phyloP scores from a whole-genome alignment of 2,888 invertebrate species.

The Dusona sp. region DNA sequence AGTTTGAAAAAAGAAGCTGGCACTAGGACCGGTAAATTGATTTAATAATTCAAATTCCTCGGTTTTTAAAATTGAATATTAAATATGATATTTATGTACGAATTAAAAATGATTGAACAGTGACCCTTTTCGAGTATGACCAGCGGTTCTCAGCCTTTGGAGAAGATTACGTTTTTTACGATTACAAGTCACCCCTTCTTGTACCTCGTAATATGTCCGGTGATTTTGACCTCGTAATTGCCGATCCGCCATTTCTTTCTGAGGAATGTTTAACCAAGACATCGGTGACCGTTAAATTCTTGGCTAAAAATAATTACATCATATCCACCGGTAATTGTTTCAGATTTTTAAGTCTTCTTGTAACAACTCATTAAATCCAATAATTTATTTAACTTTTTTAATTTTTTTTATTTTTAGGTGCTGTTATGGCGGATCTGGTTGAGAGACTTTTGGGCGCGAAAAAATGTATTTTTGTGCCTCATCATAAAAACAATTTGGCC shows the following conservation, averaged over 20 bases:
- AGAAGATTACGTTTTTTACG: slow-evolving; percentile 93
- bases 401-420: slow-evolving; percentile 83
- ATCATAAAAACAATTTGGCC: slow-evolving; percentile 94
- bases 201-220: slow-evolving; percentile 87
- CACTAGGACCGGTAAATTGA: slow-evolving; percentile 85
- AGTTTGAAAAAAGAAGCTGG: slow-evolving; percentile 86
- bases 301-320: slow-evolving; percentile 91
- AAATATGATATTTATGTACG: slow-evolving; percentile 36
- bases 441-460: slow-evolving; percentile 88
- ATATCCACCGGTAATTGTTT: slow-evolving; percentile 91
- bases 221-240: slow-evolving; percentile 93
- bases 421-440: slow-evolving; percentile 91
- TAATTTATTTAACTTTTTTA: slow-evolving; percentile 10
- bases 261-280: slow-evolving; percentile 96
- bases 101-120: slow-evolving; percentile 85
- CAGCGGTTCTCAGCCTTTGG: slow-evolving; percentile 92
- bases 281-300: slow-evolving; percentile 90
- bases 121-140: slow-evolving; percentile 93
- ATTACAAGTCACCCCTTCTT: slow-evolving; percentile 92
- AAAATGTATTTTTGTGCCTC: slow-evolving; percentile 90
- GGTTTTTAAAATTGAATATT: slow-evolving; percentile 51
- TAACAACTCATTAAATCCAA: slow-evolving; percentile 16
- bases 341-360: background rate
- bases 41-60: slow-evolving; percentile 45
- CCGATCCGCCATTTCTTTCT: slow-evolving; percentile 97